phyloP scores from a whole-genome alignment of 1,140 invertebrate genomes.

The Babylonia areolata region DNA sequence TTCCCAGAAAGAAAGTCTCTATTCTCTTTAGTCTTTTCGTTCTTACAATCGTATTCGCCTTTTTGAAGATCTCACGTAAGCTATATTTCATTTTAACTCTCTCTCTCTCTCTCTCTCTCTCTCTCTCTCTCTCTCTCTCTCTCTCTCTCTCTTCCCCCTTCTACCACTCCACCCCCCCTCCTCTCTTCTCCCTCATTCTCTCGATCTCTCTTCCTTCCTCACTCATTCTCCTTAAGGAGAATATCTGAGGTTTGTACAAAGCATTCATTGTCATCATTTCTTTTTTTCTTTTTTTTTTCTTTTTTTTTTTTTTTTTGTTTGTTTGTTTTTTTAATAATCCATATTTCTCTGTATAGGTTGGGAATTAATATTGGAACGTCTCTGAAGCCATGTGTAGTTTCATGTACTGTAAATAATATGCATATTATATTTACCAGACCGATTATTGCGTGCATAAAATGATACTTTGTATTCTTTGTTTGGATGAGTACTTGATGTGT shows the following conservation, averaged over 20 bases:
- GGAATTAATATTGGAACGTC: neutral
- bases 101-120: neutral
- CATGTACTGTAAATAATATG: neutral
- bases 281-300: neutral
- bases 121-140: constrained; percentile 17
- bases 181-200: no score
- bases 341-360: no score
- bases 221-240: neutral
- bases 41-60: no score
- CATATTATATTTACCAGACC: no score
- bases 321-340: no score
- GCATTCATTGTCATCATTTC: no score
- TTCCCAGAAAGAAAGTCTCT: no score
- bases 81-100: neutral
- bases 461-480: neutral
- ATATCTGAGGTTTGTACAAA: no score
- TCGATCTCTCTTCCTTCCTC: neutral
- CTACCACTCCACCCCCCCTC: neutral
- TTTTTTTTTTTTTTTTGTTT: no score
- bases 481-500: neutral
- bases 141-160: neutral
- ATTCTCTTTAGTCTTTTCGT: no score
- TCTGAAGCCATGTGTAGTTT: neutral
- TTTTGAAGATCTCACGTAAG: neutral
- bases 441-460: neutral